A percentile compares a stretch with the other conserved stretches of the same genome.
These are phyloP conservation scores for Trachelipus rathkii DNA, from an alignment of 1,140 invertebrate species.

Conservation along the genomic window DNA sequence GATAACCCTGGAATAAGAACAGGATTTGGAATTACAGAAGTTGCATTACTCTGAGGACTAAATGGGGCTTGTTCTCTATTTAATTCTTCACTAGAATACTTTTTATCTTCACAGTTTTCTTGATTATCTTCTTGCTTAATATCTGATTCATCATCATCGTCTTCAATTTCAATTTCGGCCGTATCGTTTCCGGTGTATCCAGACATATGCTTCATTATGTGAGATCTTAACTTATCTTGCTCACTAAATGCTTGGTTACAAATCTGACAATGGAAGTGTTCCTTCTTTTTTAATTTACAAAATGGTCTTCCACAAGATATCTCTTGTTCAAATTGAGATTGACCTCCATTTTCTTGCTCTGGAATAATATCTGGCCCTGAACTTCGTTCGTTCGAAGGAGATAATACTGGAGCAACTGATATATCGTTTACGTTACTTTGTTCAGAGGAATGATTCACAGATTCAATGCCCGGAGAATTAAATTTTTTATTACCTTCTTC, in stretches of 20 bases:
- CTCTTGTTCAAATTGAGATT: constrained; percentile 53
- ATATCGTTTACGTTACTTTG: constrained; percentile 37
- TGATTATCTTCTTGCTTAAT: not conserved
- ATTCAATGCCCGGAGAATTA: constrained; percentile 27
- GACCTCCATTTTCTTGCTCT: constrained; percentile 49
- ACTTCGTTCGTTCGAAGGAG: constrained; percentile 42
- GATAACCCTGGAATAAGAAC: constrained; percentile 23
- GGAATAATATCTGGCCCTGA: constrained; percentile 42
- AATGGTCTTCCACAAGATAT: constrained; percentile 73
- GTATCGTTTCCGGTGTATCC: constrained; percentile 23
- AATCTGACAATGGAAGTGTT: constrained; percentile 80
- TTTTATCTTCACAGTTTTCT: not conserved
- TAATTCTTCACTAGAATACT: not conserved
- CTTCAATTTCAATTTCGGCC: constrained; percentile 30
- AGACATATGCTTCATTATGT: constrained; percentile 63
- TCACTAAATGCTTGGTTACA: constrained; percentile 78
- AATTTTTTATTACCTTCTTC: constrained; percentile 21
- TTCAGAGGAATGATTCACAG: constrained; percentile 34
- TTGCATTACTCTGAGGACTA: constrained; percentile 30
- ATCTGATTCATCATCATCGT: constrained; percentile 19
- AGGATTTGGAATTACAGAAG: constrained; percentile 9
- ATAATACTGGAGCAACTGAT: constrained; percentile 49
- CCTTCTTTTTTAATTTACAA: constrained; percentile 77
- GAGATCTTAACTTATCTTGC: constrained; percentile 61
- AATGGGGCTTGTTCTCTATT: constrained; percentile 20